Evolutionary conservation across 2,113 vertebrate genomes (phyloP).

Genomic region (Halichoerus grypus): DNA sequence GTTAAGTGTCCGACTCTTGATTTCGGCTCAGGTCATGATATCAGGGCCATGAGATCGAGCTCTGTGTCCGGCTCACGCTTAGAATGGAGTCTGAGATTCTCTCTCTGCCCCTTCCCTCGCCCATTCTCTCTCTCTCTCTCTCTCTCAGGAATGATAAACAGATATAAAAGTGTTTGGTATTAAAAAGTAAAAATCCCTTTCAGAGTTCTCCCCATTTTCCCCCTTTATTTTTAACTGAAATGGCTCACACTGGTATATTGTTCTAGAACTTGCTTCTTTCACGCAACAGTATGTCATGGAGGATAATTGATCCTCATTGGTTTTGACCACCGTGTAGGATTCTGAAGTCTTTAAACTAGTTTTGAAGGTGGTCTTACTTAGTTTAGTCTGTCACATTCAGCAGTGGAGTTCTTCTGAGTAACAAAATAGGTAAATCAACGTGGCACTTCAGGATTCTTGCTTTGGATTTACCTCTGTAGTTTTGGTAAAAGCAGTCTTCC

Average conservation of each 20-base stretch:
- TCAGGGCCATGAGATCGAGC: background rate
- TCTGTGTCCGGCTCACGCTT: background rate
- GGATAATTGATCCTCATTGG: background rate
- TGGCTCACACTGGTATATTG: background rate
- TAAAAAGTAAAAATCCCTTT: conserved; percentile 42
- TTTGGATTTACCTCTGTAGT: background rate
- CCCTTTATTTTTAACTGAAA: background rate
- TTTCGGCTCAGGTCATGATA: background rate
- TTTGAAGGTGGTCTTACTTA: background rate
- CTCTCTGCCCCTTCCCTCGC: background rate
- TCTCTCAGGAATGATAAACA: background rate
- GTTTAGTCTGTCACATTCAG: background rate
- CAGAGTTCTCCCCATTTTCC: background rate
- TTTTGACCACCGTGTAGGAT: background rate
- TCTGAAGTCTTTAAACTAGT: background rate
- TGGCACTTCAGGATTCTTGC: background rate
- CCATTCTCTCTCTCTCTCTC: background rate
- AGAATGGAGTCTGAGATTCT: background rate
- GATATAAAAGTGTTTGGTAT: background rate
- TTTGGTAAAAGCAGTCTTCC: conserved; percentile 52
- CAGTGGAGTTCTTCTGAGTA: background rate
- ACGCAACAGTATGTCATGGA: background rate
- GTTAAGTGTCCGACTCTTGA: background rate
- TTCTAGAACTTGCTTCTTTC: background rate
- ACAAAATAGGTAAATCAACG: background rate